Evolutionary conservation across 2,797 vertebrate species (phyloP).

Genomic region (Heteromormyrus szaboi): DNA sequence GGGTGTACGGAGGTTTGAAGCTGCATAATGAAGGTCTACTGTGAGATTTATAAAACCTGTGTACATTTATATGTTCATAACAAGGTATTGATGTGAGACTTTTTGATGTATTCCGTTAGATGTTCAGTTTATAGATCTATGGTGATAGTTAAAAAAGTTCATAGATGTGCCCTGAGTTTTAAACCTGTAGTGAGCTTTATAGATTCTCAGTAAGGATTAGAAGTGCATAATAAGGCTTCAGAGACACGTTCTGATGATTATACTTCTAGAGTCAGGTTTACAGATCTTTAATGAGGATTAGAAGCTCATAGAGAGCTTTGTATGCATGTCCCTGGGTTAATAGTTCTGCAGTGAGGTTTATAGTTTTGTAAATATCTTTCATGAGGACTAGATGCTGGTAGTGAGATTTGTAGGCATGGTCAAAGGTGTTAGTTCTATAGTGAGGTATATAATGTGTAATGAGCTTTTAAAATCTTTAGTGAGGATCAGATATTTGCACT

Average conservation of each 20-base stretch:
- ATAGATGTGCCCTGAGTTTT: background rate
- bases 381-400: background rate
- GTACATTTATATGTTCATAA: background rate
- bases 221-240: background rate
- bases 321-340: background rate
- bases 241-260: background rate
- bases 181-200: background rate
- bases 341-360: background rate
- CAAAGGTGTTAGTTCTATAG: background rate
- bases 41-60: background rate
- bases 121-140: background rate
- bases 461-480: background rate
- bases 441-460: background rate
- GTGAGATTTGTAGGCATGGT: background rate
- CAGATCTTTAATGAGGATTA: constrained; percentile 1
- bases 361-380: background rate
- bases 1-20: background rate
- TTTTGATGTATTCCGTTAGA: background rate
- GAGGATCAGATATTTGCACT: background rate
- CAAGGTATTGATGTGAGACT: background rate
- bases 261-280: constrained; percentile 1
- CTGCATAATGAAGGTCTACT: background rate
- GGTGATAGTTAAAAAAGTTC: constrained; percentile 1
- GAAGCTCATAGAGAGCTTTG: background rate
- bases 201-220: background rate